Percentiles rank a stretch among this genome's conserved stretches.
Conservation (phyloP, 2,888 invertebrate genomes). For the Cyaniris semiargus region DNA sequence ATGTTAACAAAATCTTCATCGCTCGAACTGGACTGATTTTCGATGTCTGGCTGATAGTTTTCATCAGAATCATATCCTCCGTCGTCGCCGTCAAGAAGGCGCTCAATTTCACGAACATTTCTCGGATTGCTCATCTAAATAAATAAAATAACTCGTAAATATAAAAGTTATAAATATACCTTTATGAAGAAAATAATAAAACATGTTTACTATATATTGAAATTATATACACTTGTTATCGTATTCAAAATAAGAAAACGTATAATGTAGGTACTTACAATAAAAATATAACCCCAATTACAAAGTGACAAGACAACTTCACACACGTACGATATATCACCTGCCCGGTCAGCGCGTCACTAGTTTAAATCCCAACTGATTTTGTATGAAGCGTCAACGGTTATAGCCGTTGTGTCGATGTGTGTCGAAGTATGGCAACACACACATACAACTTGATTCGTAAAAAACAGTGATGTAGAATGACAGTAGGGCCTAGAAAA, state of each 20-base stretch:
- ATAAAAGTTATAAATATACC: too few relatives aligned
- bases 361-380: neutral
- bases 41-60: too few relatives aligned
- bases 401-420: neutral
- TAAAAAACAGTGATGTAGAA: neutral
- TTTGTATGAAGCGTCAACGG: neutral
- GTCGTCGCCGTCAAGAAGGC: too few relatives aligned
- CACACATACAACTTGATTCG: neutral
- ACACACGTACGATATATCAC: too few relatives aligned
- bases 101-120: too few relatives aligned
- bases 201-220: neutral
- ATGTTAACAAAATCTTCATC: too few relatives aligned
- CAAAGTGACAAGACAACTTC: neutral
- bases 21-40: too few relatives aligned
- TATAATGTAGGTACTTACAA: neutral
- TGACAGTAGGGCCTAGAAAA: neutral
- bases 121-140: too few relatives aligned
- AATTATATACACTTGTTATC: neutral
- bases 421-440: neutral
- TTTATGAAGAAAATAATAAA: too few relatives aligned
- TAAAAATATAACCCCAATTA: constrained; percentile 1
- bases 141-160: too few relatives aligned
- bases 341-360: too few relatives aligned
- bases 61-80: too few relatives aligned
- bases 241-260: neutral